Conservation (phyloP, 2,888 invertebrate species). For the Cataglyphis cursor region DNA sequence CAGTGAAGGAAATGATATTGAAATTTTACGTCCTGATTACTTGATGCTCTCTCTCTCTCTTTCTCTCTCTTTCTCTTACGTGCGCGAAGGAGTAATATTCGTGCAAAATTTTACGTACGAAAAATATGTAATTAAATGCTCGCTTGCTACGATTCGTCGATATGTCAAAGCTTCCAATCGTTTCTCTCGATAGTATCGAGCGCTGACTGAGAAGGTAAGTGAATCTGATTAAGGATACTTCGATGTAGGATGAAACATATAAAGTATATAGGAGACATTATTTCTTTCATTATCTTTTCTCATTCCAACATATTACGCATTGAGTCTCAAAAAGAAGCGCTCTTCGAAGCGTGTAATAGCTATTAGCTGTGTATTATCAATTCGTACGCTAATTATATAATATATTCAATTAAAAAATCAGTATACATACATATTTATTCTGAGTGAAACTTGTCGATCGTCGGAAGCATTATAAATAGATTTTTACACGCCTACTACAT, state of each 20-base stretch:
- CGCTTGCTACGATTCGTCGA: conserved; percentile 9
- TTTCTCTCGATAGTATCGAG: conserved; percentile 24
- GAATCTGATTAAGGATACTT: conserved; percentile 18
- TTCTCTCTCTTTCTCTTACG: not conserved
- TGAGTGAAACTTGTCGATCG: conserved; percentile 2
- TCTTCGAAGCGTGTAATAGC: not conserved
- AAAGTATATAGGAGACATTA: not conserved
- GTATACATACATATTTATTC: not conserved
- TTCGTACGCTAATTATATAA: not conserved
- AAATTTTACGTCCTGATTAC: not conserved
- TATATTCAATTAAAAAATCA: not conserved
- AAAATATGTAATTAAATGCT: not conserved
- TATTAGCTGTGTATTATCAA: conserved; percentile 1
- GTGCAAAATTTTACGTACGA: not conserved
- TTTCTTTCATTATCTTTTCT: not conserved
- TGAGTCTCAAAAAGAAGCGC: conserved; percentile 2
- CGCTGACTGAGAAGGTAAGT: conserved; percentile 27
- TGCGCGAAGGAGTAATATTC: not conserved
- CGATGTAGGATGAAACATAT: not conserved
- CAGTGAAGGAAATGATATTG: conserved; percentile 33
- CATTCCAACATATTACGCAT: not conserved
- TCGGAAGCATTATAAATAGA: not conserved
- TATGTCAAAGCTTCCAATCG: conserved; percentile 5
- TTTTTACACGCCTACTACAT: not conserved
- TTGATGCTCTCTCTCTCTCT: not conserved